Base-by-base conservation (phyloP, 2,888 invertebrate genomes). In the Lysandra coridon region DNA sequence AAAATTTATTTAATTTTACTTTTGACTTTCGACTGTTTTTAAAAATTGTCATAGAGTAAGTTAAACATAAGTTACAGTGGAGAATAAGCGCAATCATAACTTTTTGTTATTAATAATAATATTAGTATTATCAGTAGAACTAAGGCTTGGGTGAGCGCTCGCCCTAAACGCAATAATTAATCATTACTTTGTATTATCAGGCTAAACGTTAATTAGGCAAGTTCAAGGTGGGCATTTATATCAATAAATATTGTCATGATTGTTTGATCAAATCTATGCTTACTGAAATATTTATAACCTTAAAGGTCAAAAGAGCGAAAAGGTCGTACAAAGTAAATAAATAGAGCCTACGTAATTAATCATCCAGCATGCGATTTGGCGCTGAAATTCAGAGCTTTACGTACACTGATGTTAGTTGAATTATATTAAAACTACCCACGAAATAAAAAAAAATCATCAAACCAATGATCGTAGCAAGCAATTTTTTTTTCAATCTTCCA, bases 361-460 rank as follows among this genome's bases (percentile, higher is more conserved):
- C 78, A 80, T 79, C 73, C 53, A 78, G 78, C 81, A 81, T 80
- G 80, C 80, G 78, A 80, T 79, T 79, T 79, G 37, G 64, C 60
- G 78, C 79, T 80, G 79, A 80, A 79, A 77, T 79, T 73, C 76
- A 80, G 79, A 78, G 78, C 78, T 78, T 23, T 78, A 64, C 64
- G 30, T 30, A 81, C 77, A 64, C 78, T 53, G 53, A 62, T 73
- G 49, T 49, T n/a, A 78, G 78, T 80, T 79, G 74, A 79, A 80
- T 81, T 78, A 73, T 77, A 64, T 64, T 64, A 30, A 64, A 30
- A 23, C 7, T 64, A 12, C 64, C 12, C 12, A 30, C 3, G 3
- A 57, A 57, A 0, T 53, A 44, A 44, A 44, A 44, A 44, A 44
- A 40, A 23, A 40, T 5, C 44, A 44, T 44, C 10, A 0, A 44